Evolutionary conservation across 2,113 vertebrate species (phyloP).

Genomic region (Nipponia nippon): DNA sequence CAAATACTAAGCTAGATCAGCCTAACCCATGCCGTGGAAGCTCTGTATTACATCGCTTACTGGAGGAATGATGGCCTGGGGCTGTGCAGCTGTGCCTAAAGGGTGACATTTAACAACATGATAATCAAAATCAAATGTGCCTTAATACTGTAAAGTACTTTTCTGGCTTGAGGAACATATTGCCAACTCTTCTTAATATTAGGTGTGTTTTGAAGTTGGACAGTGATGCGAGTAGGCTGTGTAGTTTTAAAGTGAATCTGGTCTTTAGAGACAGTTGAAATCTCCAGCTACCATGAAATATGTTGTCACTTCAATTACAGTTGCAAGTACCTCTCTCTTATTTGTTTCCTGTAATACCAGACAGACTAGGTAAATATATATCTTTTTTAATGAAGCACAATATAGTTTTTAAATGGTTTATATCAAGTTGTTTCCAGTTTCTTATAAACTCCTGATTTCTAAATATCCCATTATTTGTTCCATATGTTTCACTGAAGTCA

Average conservation of each 20-base stretch:
- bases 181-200: not conserved
- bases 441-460: slow-evolving; percentile 73
- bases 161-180: not conserved
- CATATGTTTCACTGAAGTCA: slow-evolving; percentile 76
- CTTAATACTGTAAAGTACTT: not conserved
- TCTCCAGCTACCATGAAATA: slow-evolving; percentile 65
- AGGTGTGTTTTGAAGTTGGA: slow-evolving; percentile 29
- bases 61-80: not conserved
- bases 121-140: slow-evolving; percentile 13
- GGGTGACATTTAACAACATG: slow-evolving; percentile 5
- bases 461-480: slow-evolving; percentile 72
- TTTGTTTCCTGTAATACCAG: slow-evolving; percentile 66
- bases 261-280: slow-evolving; percentile 44
- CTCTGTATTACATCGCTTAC: not conserved
- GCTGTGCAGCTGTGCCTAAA: slow-evolving; percentile 26
- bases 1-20: not conserved
- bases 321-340: slow-evolving; percentile 64
- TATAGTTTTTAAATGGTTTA: slow-evolving; percentile 72
- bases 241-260: slow-evolving; percentile 37
- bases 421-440: slow-evolving; percentile 73
- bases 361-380: slow-evolving; percentile 69
- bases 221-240: not conserved
- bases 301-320: slow-evolving; percentile 61
- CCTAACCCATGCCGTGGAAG: not conserved
- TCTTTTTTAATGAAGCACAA: slow-evolving; percentile 71